phyloP scores from a whole-genome alignment of 1,140 invertebrate species.

The Drosophila kepulauana region DNA sequence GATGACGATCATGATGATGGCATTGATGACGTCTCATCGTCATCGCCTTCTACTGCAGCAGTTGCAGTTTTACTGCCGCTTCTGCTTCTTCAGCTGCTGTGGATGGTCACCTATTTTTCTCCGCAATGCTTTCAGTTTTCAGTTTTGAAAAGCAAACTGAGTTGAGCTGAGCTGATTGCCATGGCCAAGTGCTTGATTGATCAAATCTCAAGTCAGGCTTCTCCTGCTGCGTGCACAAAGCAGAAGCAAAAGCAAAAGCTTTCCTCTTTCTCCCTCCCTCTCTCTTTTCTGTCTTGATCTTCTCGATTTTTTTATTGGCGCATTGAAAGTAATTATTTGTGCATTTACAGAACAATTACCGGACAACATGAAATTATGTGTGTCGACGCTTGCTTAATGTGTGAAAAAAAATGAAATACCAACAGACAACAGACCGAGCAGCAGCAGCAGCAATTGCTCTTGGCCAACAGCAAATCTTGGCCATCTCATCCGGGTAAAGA shows the following conservation, averaged over 20 bases:
- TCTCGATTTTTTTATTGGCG: slow-evolving; percentile 68
- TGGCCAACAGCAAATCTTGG: slow-evolving; percentile 38
- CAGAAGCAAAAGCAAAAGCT: too few species aligned
- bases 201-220: slow-evolving; percentile 61
- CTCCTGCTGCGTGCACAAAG: slow-evolving; percentile 74
- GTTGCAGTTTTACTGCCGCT: too few species aligned
- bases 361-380: slow-evolving; percentile 80
- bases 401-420: slow-evolving; percentile 58
- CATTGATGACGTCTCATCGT: slow-evolving; percentile 34
- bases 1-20: slow-evolving; percentile 36
- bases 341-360: slow-evolving; percentile 83
- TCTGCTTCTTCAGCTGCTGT: slow-evolving; percentile 17
- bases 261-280: neutral
- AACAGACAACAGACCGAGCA: slow-evolving; percentile 12
- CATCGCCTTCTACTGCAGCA: slow-evolving; percentile 10
- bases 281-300: neutral
- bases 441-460: neutral
- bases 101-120: slow-evolving; percentile 79
- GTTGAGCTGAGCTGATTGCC: slow-evolving; percentile 47
- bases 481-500: slow-evolving; percentile 73
- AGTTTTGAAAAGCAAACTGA: slow-evolving; percentile 52
- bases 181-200: slow-evolving; percentile 67
- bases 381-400: slow-evolving; percentile 77
- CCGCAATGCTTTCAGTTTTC: slow-evolving; percentile 63
- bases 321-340: slow-evolving; percentile 83